These are phyloP conservation scores for Procambarus clarkii DNA, from an alignment of 1,140 invertebrate genomes.

Conservation along the genomic window DNA sequence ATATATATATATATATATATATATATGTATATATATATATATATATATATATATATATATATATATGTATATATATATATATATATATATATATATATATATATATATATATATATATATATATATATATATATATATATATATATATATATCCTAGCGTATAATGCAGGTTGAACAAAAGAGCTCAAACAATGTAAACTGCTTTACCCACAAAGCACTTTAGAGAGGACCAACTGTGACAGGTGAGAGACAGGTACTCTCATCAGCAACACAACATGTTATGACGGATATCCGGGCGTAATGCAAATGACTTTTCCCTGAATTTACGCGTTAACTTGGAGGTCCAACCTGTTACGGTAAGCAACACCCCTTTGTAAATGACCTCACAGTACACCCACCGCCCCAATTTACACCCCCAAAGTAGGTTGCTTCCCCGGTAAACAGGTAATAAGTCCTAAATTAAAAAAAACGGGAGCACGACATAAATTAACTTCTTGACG, in stretches of 20 bases:
- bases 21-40: background rate
- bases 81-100: conserved; percentile 7
- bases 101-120: background rate
- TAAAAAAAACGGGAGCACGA: background rate
- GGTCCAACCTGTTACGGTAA: background rate
- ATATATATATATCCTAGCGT: background rate
- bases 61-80: conserved; percentile 2
- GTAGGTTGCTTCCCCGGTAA: too few relatives aligned
- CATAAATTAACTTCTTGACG: background rate
- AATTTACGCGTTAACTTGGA: too few relatives aligned
- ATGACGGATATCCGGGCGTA: too few relatives aligned
- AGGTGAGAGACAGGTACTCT: too few relatives aligned
- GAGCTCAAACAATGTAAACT: too few relatives aligned
- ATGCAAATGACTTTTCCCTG: too few relatives aligned
- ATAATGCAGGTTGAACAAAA: background rate
- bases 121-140: background rate
- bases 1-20: too few relatives aligned
- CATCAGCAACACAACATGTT: background rate
- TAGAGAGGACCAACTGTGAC: too few relatives aligned
- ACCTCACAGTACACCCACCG: background rate
- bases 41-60: conserved; percentile 1
- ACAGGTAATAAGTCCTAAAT: too few relatives aligned
- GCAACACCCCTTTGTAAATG: background rate
- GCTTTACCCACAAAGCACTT: too few relatives aligned
- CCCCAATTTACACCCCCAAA: too few relatives aligned